A percentile compares a stretch with the other conserved stretches of the same genome.
Evolutionary conservation across 2,888 invertebrate species (phyloP).

Genomic region (Tuberolachnus salignus): DNA sequence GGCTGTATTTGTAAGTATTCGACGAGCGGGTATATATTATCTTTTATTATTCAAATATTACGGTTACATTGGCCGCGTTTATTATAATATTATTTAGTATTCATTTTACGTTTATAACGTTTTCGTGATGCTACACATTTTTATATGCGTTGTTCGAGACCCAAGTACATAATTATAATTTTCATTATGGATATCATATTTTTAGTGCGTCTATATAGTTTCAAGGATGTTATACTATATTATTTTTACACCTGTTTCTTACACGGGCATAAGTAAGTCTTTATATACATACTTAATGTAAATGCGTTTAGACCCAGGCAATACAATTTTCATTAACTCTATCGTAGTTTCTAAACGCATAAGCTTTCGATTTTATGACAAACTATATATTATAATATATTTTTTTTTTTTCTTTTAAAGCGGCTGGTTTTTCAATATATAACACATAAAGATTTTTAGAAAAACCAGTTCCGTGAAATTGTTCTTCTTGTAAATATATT

Average conservation of each 20-base stretch:
- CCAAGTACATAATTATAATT: neutral
- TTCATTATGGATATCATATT: neutral
- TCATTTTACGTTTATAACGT: neutral
- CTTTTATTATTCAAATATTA: neutral
- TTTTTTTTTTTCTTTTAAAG: neutral
- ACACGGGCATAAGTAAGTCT: neutral
- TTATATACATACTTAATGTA: neutral
- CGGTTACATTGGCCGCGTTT: neutral
- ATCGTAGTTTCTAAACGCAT: neutral
- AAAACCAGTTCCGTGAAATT: slow-evolving; percentile 18
- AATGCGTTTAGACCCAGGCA: slow-evolving; percentile 1
- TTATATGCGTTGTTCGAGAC: neutral
- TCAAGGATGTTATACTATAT: slow-evolving; percentile 10
- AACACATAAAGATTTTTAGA: neutral
- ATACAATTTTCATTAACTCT: slow-evolving; percentile 11
- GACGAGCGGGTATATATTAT: neutral
- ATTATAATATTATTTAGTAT: slow-evolving; percentile 10
- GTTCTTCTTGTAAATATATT: neutral
- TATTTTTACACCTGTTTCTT: slow-evolving; percentile 29
- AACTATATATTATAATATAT: neutral
- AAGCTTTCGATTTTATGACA: neutral
- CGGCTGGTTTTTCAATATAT: slow-evolving; percentile 1
- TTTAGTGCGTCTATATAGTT: neutral
- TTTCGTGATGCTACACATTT: neutral
- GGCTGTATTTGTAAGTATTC: too few species aligned